Percentiles rank a stretch among this genome's conserved stretches.
phyloP scores from a whole-genome alignment of 2,888 invertebrate species.

The Microctonus brassicae region DNA sequence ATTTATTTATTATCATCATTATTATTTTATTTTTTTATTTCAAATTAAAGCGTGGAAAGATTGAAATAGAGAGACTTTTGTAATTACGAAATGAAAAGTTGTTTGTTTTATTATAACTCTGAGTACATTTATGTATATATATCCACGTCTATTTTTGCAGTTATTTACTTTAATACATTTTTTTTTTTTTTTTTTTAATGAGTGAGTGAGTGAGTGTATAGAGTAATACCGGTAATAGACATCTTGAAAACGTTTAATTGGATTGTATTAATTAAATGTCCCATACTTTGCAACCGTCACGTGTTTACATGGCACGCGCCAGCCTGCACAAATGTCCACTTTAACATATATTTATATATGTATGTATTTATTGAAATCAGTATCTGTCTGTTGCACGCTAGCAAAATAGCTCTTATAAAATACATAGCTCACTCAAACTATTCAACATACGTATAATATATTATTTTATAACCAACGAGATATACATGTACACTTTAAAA shows the following conservation, averaged over 20 bases:
- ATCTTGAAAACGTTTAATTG: background rate
- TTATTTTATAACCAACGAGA: background rate
- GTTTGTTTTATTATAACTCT: too few species aligned
- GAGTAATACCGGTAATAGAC: background rate
- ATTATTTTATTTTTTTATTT: background rate
- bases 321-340: background rate
- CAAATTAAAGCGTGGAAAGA: background rate
- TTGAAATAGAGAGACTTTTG: background rate
- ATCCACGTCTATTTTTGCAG: background rate
- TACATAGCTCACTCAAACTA: background rate
- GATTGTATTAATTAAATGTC: background rate
- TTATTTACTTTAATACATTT: background rate
- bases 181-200: background rate
- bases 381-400: background rate
- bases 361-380: background rate
- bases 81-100: conserved; percentile 7
- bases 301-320: background rate
- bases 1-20: conserved; percentile 14
- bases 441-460: background rate
- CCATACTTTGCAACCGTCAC: background rate
- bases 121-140: too few species aligned
- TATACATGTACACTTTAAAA: too few species aligned
- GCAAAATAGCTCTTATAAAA: background rate
- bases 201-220: background rate
- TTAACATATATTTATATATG: background rate